Percentiles rank a stretch among this genome's conserved stretches.
Conservation (phyloP, 1,140 invertebrate genomes). For the Drosophila sp. region DNA sequence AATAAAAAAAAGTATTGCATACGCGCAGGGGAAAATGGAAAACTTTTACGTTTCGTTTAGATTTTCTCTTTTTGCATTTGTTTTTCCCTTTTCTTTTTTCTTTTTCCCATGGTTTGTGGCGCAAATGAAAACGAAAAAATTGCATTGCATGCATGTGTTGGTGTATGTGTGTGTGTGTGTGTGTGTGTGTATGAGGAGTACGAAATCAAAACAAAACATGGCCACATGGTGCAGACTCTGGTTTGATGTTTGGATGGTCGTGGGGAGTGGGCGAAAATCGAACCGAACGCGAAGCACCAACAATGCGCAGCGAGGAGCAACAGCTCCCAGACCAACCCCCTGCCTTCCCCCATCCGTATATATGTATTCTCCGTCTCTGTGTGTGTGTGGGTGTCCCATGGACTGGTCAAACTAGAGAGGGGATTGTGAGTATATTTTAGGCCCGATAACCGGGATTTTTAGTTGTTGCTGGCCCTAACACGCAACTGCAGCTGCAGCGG, state of each 20-base stretch:
- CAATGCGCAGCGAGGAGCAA: slow-evolving; percentile 56
- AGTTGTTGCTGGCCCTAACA: slow-evolving; percentile 20
- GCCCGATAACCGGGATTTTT: slow-evolving; percentile 45
- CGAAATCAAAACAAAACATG: slow-evolving; percentile 74
- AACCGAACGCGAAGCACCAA: slow-evolving; percentile 48
- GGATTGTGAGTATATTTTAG: slow-evolving; percentile 59
- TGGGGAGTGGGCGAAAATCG: slow-evolving; percentile 37
- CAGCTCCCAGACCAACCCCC: slow-evolving; percentile 42
- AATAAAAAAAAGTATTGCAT: slow-evolving; percentile 62
- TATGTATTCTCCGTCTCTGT: slow-evolving; percentile 1
- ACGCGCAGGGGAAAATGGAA: slow-evolving; percentile 59
- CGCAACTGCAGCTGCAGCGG: slow-evolving; percentile 6
- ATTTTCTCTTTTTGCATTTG: slow-evolving; percentile 29
- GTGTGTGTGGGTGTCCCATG: slow-evolving; percentile 18
- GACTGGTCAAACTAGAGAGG: slow-evolving; percentile 35
- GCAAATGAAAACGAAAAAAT: slow-evolving; percentile 80
- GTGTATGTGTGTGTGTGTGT: slow-evolving; percentile 9
- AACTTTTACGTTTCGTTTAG: slow-evolving; percentile 61
- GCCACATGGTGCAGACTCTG: slow-evolving; percentile 55
- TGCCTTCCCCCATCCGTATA: not conserved
- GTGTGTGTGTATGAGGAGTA: slow-evolving; percentile 41
- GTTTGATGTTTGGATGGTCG: slow-evolving; percentile 1
- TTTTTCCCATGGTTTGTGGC: slow-evolving; percentile 1
- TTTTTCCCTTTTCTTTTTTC: slow-evolving; percentile 28
- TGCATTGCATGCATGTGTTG: slow-evolving; percentile 51